Base-by-base conservation (phyloP, 2,113 vertebrate genomes). In the Coturnix japonica region DNA sequence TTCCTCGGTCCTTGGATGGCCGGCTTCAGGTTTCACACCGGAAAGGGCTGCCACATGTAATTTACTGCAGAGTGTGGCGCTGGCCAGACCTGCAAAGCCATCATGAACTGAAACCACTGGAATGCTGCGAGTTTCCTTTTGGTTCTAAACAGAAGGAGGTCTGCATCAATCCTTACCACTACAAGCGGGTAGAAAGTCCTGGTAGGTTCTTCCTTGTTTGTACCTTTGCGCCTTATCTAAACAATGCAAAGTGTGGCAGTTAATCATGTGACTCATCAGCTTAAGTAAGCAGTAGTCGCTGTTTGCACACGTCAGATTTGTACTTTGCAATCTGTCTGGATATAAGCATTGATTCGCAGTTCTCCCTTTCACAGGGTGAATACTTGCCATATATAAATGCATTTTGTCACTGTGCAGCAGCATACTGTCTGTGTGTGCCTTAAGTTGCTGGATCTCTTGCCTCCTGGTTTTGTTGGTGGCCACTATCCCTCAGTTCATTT, bases 111-210 rank as follows among this genome's bases (percentile, higher is more conserved):
- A 99, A 99, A 89, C 98, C 99, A 5, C 97, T 99, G 96, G 99
- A 99, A 91, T 99, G 99, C 97, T 99, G 99, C 2, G 99, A 99
- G 98, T 99, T 98, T 93, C 99, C 99, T 9, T 99, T 99, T 6
- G 99, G 99, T 33, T 99, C 99, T 84, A 99, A 99, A 87, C 99
- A 99, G 98, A 99, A 99, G 97, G 99, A 99, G 49, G 99, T 99
- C 89, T 99, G 99, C 94, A 99, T 99, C 97, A 99, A 99, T 90
- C 99, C 99, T 74, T 99, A 99, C 97, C 99, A 99, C 98, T 99
- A 99, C 93, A 99, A 99, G 96, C 97, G 99, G 12, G 99, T 99
- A 53, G 99, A 99, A 91, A 99, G 99, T 95, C 99, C 99, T 76
- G 99, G 99, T 99, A 96, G 97, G 98, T 97, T 91, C 69, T 93